A percentile compares a stretch with the other conserved stretches of the same genome.
These are phyloP conservation scores for Oostethus manadensis DNA, from an alignment of 2,113 vertebrate genomes.

Conservation along the genomic window DNA sequence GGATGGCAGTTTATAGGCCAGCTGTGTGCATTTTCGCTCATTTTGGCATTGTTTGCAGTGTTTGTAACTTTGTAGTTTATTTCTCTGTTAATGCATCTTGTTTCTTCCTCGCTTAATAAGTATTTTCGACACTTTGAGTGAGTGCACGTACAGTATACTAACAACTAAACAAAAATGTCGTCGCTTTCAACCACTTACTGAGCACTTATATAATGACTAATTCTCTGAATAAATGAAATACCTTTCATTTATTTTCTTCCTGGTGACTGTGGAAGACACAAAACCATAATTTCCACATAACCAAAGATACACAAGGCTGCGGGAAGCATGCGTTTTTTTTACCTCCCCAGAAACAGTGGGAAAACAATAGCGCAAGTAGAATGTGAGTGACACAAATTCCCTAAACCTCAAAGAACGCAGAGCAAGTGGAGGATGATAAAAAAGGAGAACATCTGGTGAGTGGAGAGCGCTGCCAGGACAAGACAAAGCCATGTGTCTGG, in stretches of 20 bases:
- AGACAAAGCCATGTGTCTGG: constrained; percentile 75
- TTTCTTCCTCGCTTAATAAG: not conserved
- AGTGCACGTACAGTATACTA: not conserved
- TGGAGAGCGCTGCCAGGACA: constrained; percentile 69
- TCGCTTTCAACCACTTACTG: no score
- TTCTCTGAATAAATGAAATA: constrained; percentile 3
- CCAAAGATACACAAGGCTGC: constrained; percentile 11
- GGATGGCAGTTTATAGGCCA: not conserved
- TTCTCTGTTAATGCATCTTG: not conserved
- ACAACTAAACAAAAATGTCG: not conserved
- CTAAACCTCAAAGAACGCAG: constrained; percentile 65
- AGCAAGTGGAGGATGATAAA: constrained; percentile 72
- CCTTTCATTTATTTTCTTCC: not conserved
- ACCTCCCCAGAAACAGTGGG: constrained; percentile 19
- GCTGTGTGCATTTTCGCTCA: not conserved
- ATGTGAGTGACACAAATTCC: constrained; percentile 56
- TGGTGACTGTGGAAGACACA: constrained; percentile 5
- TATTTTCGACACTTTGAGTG: not conserved
- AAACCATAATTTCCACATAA: constrained; percentile 16
- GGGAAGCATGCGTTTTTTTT: constrained; percentile 16
- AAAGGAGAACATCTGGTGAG: constrained; percentile 76
- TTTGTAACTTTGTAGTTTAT: not conserved
- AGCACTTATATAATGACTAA: constrained; percentile 1
- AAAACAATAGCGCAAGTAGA: constrained; percentile 55
- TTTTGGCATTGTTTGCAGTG: not conserved